These are phyloP conservation scores for Bujurquina vittata DNA, from an alignment of 2,113 vertebrate species.

Conservation along the genomic window DNA sequence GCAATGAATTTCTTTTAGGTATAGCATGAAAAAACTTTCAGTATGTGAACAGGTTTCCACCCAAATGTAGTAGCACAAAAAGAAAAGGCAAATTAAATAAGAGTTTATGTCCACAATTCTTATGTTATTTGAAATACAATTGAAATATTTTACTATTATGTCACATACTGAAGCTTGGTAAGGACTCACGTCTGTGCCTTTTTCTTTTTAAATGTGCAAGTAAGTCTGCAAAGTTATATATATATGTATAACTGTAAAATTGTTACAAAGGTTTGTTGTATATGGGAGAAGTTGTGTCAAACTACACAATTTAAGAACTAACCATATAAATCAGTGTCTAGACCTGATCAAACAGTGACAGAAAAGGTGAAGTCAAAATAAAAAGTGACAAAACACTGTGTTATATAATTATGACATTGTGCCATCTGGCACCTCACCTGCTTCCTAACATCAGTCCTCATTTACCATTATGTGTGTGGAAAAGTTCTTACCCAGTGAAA, in stretches of 20 bases:
- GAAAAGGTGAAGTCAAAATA: not conserved
- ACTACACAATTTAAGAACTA: too few species aligned
- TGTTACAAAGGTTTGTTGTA: not conserved
- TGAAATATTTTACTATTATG: not conserved
- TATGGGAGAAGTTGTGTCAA: not conserved
- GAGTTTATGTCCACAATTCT: not conserved
- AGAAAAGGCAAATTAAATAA: not conserved
- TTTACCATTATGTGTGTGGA: not conserved
- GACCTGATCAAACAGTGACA: not conserved
- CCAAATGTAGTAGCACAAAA: not conserved
- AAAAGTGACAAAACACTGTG: not conserved
- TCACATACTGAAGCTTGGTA: not conserved
- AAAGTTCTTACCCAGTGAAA: not conserved
- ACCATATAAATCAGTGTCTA: not conserved
- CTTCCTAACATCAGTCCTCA: not conserved
- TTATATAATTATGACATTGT: not conserved
- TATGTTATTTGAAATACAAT: not conserved
- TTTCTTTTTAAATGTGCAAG: not conserved
- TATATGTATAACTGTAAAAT: not conserved
- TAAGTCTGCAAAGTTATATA: not conserved
- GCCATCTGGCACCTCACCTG: not conserved
- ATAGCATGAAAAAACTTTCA: not conserved
- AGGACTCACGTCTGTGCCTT: not conserved
- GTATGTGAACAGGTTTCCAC: not conserved
- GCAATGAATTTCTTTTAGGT: not conserved